A percentile compares a stretch with the other conserved stretches of the same genome.
phyloP scores from a whole-genome alignment of 2,113 vertebrate species.

The Pollachius pollachius region DNA sequence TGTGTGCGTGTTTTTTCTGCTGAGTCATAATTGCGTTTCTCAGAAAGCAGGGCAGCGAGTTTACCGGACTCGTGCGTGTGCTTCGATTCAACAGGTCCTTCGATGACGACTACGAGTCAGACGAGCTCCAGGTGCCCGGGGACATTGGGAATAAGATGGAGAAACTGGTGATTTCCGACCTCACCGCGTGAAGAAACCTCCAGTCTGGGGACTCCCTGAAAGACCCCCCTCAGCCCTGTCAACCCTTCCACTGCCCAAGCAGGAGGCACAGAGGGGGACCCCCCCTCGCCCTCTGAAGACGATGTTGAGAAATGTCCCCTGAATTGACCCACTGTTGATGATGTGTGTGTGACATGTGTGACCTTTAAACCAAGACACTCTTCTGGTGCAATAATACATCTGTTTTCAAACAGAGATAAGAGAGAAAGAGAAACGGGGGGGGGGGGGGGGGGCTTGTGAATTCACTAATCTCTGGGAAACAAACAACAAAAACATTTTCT shows the following conservation, averaged over 20 bases:
- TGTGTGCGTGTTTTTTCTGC: neutral
- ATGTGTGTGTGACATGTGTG: slow-evolving; percentile 19
- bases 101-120: slow-evolving; percentile 93
- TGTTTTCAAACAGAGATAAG: slow-evolving; percentile 33
- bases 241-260: slow-evolving; percentile 40
- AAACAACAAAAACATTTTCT: slow-evolving; percentile 9
- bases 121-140: slow-evolving; percentile 82
- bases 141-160: slow-evolving; percentile 90
- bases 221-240: slow-evolving; percentile 40
- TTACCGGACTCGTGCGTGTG: slow-evolving; percentile 18
- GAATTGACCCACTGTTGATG: neutral
- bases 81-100: slow-evolving; percentile 83
- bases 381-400: slow-evolving; percentile 72
- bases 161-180: slow-evolving; percentile 86
- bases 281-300: neutral
- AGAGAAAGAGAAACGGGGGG: slow-evolving; percentile 25
- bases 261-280: slow-evolving; percentile 24
- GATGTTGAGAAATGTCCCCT: neutral
- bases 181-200: slow-evolving; percentile 74
- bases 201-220: neutral
- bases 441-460: neutral
- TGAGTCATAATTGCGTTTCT: too few species aligned
- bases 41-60: too few species aligned
- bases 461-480: slow-evolving; percentile 38
- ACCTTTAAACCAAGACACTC: slow-evolving; percentile 43